Conservation (phyloP, 2,797 vertebrate genomes). For the Coregonus ussuriensis region DNA sequence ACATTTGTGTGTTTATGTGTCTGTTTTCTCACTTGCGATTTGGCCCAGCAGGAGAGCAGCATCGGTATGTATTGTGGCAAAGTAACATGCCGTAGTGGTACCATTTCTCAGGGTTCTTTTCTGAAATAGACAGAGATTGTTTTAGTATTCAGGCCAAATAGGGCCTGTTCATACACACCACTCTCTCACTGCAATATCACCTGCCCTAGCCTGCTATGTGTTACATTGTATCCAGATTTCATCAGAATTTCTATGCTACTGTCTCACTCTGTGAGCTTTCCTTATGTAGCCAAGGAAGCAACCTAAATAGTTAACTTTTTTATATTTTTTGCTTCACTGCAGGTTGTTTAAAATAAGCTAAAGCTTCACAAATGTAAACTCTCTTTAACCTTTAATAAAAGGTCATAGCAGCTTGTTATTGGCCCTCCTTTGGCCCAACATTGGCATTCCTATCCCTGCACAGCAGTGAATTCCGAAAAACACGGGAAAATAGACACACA, state of each 20-base stretch:
- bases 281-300: too few relatives aligned
- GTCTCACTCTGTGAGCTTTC: not conserved
- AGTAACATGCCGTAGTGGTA: slow-evolving; percentile 96
- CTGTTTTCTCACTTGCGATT: slow-evolving; percentile 81
- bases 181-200: not conserved
- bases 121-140: slow-evolving; percentile 74
- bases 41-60: slow-evolving; percentile 87
- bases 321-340: too few relatives aligned
- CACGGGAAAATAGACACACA: not conserved
- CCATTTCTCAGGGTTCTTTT: slow-evolving; percentile 91
- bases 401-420: not conserved
- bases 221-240: not conserved
- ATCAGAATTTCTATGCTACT: not conserved
- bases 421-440: not conserved
- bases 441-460: not conserved
- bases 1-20: not conserved
- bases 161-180: not conserved
- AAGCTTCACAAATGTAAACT: too few relatives aligned
- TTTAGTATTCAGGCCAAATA: not conserved
- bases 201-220: not conserved
- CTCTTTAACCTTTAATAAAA: not conserved
- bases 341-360: too few relatives aligned
- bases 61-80: slow-evolving; percentile 93
- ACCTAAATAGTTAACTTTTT: too few relatives aligned
- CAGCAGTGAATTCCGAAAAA: not conserved